Evolutionary conservation across 1,140 invertebrate species (phyloP), one percentile per base, ranked within the genome.

Genomic region (Brachionus paranguensis): DNA sequence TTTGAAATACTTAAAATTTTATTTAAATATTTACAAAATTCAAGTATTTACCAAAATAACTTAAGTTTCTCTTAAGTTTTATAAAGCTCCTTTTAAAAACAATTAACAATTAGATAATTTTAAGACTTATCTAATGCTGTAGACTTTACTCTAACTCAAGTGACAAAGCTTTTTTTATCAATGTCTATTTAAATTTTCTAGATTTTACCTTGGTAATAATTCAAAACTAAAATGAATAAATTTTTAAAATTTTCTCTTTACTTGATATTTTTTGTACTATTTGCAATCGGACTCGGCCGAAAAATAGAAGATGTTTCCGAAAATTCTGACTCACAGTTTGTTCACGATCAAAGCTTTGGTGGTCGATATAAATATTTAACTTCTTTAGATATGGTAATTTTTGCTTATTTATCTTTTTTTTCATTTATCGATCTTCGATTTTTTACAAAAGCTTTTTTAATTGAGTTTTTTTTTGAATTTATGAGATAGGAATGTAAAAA

Each of bases 291-390:
- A 10, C 41, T 72, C 4, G 29, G 68, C 4, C 33, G 68, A 6
- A 43, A 72, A 43, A 72, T 43, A 41, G 37, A 72, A 43, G 68
- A 72, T 43, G 14, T 72, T 20, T 4, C 11, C 65, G 14, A 33
- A 68, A 17, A 29, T 24, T 37, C 65, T 6, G 33, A 65, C 27
- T 64, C 60, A 10, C 20, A 6, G 17, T 64, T 64, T 64, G 60
- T 64, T 14, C 60, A 64, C 8, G 60, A 68, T 10, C 3, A n/a
- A 41, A 72, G 33, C 41, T 76, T 50, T 76, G 72, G 72, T 50
- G 72, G 72, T 29, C 72, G 72, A 6, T 76, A 27, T 11, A 76
- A 76, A 76, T 76, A 76, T 37, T 29, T 76, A 76, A 76, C 72
- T 12, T 50, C 72, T 14, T 20, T 76, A 50, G 72, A 76, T 37